Evolutionary conservation across 1,140 invertebrate genomes (phyloP).

Genomic region (Drosophila grimshawi): DNA sequence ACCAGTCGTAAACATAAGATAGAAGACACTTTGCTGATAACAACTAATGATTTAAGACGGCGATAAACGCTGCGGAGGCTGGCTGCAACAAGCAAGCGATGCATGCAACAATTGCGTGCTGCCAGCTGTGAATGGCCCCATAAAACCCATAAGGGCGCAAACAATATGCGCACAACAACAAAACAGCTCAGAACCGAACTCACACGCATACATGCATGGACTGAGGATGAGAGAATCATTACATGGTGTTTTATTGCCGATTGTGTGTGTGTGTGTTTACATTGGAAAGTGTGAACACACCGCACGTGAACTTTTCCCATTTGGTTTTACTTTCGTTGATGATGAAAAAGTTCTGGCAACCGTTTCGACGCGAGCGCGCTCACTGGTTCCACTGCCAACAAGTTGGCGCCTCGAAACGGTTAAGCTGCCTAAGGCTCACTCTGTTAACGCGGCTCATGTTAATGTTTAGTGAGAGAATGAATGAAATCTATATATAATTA

Average conservation of each 20-base stretch:
- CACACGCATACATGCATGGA: neutral
- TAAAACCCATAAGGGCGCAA: conserved; percentile 25
- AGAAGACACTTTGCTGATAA: conserved; percentile 56
- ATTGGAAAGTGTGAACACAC: conserved; percentile 35
- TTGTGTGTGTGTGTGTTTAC: conserved; percentile 81
- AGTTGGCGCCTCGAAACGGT: conserved; percentile 23
- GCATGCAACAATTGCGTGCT: conserved; percentile 35
- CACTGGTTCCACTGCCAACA: conserved; percentile 27
- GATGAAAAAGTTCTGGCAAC: conserved; percentile 24
- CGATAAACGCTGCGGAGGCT: conserved; percentile 59
- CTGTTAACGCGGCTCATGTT: conserved; percentile 24
- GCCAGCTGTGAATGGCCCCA: conserved; percentile 34
- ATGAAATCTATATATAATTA: no score
- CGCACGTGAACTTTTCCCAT: conserved; percentile 45
- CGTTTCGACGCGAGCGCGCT: neutral
- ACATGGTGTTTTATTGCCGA: conserved; percentile 62
- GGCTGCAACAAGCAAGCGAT: conserved; percentile 41
- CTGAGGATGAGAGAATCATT: conserved; percentile 41
- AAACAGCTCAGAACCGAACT: neutral
- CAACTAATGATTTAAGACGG: conserved; percentile 51
- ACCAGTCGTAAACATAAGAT: conserved; percentile 60
- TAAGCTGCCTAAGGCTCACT: conserved; percentile 12
- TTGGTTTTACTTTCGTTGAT: conserved; percentile 70
- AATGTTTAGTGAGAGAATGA: neutral
- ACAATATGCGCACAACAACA: conserved; percentile 4